These are phyloP conservation scores for Baccha elongata DNA, from an alignment of 2,888 invertebrate genomes.

Conservation along the genomic window DNA sequence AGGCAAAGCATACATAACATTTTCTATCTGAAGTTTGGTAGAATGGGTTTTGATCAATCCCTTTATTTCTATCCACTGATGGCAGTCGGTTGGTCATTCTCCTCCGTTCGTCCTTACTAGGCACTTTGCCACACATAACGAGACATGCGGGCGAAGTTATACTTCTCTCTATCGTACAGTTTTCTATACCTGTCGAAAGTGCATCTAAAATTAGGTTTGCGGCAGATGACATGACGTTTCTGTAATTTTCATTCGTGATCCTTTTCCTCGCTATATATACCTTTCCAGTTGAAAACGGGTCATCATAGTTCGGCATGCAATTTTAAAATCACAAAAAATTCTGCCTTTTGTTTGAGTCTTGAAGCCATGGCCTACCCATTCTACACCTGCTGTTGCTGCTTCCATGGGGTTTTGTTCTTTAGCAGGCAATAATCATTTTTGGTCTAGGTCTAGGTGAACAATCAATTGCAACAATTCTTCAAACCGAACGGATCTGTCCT, in stretches of 20 bases:
- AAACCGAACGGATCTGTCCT: neutral
- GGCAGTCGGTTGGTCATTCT: neutral
- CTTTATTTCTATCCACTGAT: neutral
- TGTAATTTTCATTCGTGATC: conserved; percentile 61
- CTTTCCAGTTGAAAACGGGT: conserved; percentile 8
- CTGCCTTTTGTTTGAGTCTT: conserved; percentile 25
- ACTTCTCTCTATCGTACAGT: conserved; percentile 18
- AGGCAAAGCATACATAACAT: conserved; percentile 54
- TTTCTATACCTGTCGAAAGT: conserved; percentile 43
- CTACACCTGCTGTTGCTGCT: neutral
- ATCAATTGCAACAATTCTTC: conserved; percentile 68
- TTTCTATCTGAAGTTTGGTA: conserved; percentile 18
- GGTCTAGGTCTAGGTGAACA: conserved; percentile 48
- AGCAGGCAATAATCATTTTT: conserved; percentile 40
- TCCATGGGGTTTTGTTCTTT: conserved; percentile 5
- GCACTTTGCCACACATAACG: conserved; percentile 42
- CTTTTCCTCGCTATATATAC: neutral
- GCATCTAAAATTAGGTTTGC: conserved; percentile 67
- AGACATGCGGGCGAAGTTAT: conserved; percentile 32
- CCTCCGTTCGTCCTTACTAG: conserved; percentile 13
- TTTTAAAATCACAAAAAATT: conserved; percentile 2
- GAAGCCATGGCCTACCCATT: neutral
- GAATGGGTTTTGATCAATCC: conserved; percentile 56
- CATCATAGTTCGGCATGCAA: neutral
- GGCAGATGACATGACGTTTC: conserved; percentile 67